Base-by-base conservation (phyloP, 2,113 vertebrate genomes). In the Pionites leucogaster region DNA sequence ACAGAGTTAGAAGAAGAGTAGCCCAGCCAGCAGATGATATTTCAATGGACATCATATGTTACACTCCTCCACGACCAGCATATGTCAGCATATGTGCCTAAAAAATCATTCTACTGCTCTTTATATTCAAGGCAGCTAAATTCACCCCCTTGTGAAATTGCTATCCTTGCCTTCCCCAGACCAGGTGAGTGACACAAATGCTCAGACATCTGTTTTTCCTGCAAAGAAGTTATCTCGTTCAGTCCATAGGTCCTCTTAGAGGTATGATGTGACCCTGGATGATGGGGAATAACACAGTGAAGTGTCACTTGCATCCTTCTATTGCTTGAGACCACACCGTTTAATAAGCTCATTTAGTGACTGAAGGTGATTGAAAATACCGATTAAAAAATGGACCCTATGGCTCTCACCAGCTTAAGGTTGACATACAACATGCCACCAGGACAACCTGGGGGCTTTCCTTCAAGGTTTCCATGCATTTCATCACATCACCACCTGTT, bases 261-360 rank as follows among this genome's bases (percentile, higher is more conserved):
- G 22, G 24, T 44, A 39, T 0, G 1, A 10, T 0, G 0, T 49
- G 47, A 64, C 22, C n/a, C 35, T 65, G 28, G 22, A 4, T 49
- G 31, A 41, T 29, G n/a, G 2, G 4, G 10, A 6, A 20, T 63
- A 44, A 29, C 50, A 35, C 3, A 68, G 24, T 19, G 59, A 8
- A 46, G 22, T 23, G 14, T 81, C 22, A 55, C 4, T 71, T 59
- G 6, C 22, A 15, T 44, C 3, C 0, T 68, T 62, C 37, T 75
- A 7, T 17, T 77, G 17, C 53, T 53, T 69, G 50, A 69, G 67
- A 29, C 33, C 8, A 2, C 2, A 1, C 49, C 44, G 9, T 49
- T 23, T 60, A 35, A 91, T 12, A 7, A 22, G 9, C 17, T 87
- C 25, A 17, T 50, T 81, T 65, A 55, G 44, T 65, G 44, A 31